Conservation (phyloP, 2,797 vertebrate species). For the Crax fasciolata region DNA sequence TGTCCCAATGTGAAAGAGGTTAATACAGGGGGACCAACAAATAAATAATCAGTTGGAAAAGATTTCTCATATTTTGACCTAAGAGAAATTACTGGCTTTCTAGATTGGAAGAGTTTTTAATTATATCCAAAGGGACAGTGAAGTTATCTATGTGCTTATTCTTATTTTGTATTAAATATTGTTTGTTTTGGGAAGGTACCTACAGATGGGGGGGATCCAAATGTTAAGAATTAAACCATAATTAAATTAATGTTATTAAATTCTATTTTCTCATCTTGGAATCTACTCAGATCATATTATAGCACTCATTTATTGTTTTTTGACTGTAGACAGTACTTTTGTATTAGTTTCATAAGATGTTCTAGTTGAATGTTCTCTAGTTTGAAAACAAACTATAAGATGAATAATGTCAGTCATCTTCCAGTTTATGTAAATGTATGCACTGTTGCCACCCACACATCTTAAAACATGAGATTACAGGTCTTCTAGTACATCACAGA, state of each 20-base stretch:
- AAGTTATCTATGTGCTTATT: neutral
- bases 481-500: neutral
- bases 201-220: neutral
- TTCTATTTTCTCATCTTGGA: neutral
- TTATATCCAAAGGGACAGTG: neutral
- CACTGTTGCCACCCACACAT: slow-evolving; percentile 12
- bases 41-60: neutral
- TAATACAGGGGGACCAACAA: neutral
- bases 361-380: neutral
- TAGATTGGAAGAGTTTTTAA: neutral
- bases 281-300: neutral
- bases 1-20: neutral
- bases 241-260: neutral
- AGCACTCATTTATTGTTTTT: neutral
- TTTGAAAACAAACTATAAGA: slow-evolving; percentile 8
- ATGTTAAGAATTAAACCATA: neutral
- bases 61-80: neutral
- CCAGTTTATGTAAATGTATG: slow-evolving; percentile 47
- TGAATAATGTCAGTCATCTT: slow-evolving; percentile 22
- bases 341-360: neutral
- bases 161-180: neutral
- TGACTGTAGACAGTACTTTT: neutral
- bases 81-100: neutral
- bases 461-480: neutral
- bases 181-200: neutral